Conservation (phyloP, 2,113 vertebrate genomes). For the Macroglossus sobrinus region DNA sequence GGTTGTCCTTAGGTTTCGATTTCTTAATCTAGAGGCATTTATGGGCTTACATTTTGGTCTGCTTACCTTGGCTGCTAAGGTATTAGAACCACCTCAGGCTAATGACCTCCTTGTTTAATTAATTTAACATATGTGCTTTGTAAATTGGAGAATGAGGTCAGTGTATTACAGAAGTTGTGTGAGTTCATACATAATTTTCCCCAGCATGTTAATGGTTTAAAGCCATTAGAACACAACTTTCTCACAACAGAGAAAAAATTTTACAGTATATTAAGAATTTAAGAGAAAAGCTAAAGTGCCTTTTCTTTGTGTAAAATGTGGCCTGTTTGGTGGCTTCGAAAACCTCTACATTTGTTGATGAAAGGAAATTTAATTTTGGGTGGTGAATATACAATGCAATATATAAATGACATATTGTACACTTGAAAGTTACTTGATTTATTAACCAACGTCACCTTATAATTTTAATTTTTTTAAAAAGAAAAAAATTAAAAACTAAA, state of each 20-base stretch:
- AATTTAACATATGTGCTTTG: not conserved
- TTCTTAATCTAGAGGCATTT: not conserved
- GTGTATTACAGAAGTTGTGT: not conserved
- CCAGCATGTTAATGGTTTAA: not conserved
- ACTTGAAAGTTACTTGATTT: no score
- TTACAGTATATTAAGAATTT: not conserved
- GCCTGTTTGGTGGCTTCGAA: not conserved
- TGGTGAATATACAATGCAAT: no score
- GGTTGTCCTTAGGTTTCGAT: not conserved
- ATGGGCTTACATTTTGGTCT: not conserved
- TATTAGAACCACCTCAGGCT: not conserved
- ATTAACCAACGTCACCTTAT: no score
- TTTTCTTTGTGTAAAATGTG: not conserved
- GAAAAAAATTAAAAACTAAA: no score
- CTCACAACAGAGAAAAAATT: not conserved
- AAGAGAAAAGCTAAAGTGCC: not conserved
- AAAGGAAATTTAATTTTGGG: no score
- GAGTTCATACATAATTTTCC: not conserved
- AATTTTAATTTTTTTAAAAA: no score
- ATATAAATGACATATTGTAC: no score
- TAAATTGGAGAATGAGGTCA: not conserved
- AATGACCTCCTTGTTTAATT: not conserved
- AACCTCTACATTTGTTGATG: no score
- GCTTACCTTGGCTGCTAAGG: not conserved
- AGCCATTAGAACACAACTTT: not conserved